A percentile compares a stretch with the other conserved stretches of the same genome.
Conservation (phyloP, 2,113 vertebrate species). For the Lophius piscatorius region DNA sequence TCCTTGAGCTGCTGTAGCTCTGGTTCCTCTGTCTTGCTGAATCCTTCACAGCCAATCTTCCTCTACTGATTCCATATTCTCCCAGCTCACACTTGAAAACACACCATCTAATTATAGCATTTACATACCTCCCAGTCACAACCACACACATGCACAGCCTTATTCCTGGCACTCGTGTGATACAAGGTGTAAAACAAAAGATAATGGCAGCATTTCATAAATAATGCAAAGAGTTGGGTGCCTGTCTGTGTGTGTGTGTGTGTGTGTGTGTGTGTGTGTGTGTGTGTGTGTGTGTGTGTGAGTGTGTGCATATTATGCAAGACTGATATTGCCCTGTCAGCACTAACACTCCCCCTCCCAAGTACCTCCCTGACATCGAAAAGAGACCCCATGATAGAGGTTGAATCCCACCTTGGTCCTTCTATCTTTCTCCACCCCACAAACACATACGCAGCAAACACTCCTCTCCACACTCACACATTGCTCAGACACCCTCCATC, state of each 20-base stretch:
- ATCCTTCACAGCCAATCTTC: too few species aligned
- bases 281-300: too few species aligned
- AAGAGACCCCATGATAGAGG: constrained; percentile 44
- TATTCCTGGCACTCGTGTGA: constrained; percentile 42
- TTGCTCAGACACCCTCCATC: constrained; percentile 64
- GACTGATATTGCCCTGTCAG: constrained; percentile 62
- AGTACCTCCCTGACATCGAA: constrained; percentile 39
- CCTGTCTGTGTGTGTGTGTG: too few species aligned
- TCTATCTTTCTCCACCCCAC: neutral
- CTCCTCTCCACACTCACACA: constrained; percentile 1
- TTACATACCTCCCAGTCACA: neutral
- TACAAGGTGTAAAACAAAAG: constrained; percentile 67
- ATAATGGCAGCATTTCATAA: constrained; percentile 71
- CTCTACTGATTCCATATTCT: too few species aligned
- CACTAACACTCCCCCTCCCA: constrained; percentile 35
- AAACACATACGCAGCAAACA: constrained; percentile 16
- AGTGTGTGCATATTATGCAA: constrained; percentile 27
- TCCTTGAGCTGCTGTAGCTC: too few species aligned
- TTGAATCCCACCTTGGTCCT: constrained; percentile 37
- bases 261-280: constrained; percentile 17
- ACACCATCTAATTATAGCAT: neutral
- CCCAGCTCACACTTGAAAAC: too few species aligned
- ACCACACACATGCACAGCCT: neutral
- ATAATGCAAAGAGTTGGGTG: constrained; percentile 62
- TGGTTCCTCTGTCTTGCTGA: too few species aligned